Conservation (phyloP, 2,113 vertebrate species). For the Burhinus bistriatus region DNA sequence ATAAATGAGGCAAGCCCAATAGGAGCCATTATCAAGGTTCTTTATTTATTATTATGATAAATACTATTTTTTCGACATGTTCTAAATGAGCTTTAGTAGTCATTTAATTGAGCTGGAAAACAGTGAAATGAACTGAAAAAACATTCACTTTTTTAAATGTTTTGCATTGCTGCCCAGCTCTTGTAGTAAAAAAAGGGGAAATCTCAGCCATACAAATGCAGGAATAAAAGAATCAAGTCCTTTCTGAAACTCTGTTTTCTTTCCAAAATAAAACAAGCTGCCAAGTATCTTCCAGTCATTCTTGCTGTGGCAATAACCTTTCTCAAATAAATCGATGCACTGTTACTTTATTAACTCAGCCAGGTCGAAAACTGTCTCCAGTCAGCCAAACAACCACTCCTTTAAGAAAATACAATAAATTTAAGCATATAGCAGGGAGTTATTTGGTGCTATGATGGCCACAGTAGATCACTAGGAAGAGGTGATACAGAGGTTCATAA, state of each 20-base stretch:
- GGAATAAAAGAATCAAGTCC: not conserved
- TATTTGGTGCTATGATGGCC: not conserved
- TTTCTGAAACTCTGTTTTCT: not conserved
- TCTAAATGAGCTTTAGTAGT: not conserved
- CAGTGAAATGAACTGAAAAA: not conserved
- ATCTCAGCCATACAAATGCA: not conserved
- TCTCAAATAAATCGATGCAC: not conserved
- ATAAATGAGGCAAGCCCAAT: not conserved
- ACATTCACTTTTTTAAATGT: not conserved
- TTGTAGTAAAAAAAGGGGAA: not conserved
- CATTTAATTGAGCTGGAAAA: not conserved
- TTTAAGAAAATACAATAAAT: constrained; percentile 23
- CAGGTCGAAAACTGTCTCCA: constrained; percentile 27
- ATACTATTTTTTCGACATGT: not conserved
- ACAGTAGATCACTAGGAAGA: not conserved
- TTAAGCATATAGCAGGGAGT: not conserved
- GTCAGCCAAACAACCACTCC: not conserved
- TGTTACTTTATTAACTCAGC: constrained; percentile 19
- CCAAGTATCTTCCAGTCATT: not conserved
- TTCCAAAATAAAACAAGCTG: not conserved
- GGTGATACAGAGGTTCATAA: not conserved
- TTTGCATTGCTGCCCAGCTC: not conserved
- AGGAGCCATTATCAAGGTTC: not conserved
- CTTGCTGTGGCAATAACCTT: not conserved
- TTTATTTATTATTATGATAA: not conserved